Conservation (phyloP, 2,888 invertebrate species). For the Conchocele bisecta region DNA sequence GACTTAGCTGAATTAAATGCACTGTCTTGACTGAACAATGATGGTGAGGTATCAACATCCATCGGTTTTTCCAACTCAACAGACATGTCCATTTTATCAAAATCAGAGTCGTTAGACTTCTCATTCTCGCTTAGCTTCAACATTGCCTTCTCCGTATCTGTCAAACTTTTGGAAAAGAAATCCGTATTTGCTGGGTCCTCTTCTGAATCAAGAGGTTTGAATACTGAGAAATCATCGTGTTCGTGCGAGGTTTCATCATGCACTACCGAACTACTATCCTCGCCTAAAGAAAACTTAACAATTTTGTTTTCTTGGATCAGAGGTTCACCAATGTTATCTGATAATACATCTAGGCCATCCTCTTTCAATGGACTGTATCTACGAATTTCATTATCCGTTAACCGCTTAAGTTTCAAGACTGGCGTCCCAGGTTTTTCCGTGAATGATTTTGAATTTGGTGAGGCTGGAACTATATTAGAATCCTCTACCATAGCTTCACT, state of each 20-base stretch:
- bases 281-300: conserved; percentile 6
- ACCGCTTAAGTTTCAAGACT: conserved; percentile 60
- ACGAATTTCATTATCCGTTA: conserved; percentile 61
- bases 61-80: too few species aligned
- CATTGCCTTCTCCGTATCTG: conserved; percentile 24
- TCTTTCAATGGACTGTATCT: conserved; percentile 60
- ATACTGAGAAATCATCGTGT: conserved; percentile 65
- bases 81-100: conserved; percentile 6
- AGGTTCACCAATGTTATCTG: conserved; percentile 14
- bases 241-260: conserved; percentile 40
- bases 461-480: conserved; percentile 61
- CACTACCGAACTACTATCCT: not conserved
- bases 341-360: not conserved
- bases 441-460: conserved; percentile 49
- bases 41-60: too few species aligned
- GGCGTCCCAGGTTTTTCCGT: conserved; percentile 59
- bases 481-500: conserved; percentile 47
- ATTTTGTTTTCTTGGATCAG: conserved; percentile 11
- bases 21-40: too few species aligned
- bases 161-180: conserved; percentile 19
- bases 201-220: conserved; percentile 56
- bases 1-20: too few species aligned
- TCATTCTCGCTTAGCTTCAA: conserved; percentile 1
- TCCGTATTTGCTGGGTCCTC: not conserved
- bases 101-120: not conserved